These are phyloP conservation scores for Clavelina lepadiformis DNA, from an alignment of 23 tunicate genomes.

Conservation along the genomic window DNA sequence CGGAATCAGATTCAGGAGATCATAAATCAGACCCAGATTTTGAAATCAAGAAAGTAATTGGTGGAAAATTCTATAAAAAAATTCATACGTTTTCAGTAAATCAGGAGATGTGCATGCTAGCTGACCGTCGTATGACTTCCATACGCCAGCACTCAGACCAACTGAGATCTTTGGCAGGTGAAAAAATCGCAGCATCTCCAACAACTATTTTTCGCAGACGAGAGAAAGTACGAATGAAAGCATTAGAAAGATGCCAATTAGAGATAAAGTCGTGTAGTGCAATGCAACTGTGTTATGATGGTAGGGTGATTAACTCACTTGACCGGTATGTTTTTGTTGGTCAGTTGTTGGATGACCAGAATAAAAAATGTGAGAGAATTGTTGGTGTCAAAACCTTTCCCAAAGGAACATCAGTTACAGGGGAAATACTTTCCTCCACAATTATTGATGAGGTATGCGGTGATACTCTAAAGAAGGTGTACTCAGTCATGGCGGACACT, in stretches of 20 bases:
- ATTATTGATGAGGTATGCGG: conserved; percentile 4
- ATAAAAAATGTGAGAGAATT: neutral
- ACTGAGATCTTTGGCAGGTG: no score
- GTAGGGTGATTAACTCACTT: conserved; percentile 6
- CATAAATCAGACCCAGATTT: no score
- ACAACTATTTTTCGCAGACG: no score
- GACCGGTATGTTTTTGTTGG: conserved; percentile 19
- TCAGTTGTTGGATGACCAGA: neutral
- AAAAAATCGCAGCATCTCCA: no score
- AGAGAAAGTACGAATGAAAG: neutral
- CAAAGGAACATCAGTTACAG: conserved; percentile 5
- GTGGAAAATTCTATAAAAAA: no score
- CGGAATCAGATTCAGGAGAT: no score
- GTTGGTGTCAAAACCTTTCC: conserved; percentile 15
- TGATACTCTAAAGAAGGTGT: neutral
- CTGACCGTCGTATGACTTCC: no score
- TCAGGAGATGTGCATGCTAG: no score
- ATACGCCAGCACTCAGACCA: no score
- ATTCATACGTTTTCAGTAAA: no score
- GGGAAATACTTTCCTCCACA: conserved; percentile 14
- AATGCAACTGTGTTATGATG: conserved; percentile 21
- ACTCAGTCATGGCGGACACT: conserved; percentile 19
- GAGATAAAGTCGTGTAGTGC: neutral
- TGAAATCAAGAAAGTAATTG: no score
- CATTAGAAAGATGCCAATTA: neutral